These are phyloP conservation scores for Polydrusus pterygomalis DNA, from an alignment of 2,888 invertebrate species.

Conservation along the genomic window DNA sequence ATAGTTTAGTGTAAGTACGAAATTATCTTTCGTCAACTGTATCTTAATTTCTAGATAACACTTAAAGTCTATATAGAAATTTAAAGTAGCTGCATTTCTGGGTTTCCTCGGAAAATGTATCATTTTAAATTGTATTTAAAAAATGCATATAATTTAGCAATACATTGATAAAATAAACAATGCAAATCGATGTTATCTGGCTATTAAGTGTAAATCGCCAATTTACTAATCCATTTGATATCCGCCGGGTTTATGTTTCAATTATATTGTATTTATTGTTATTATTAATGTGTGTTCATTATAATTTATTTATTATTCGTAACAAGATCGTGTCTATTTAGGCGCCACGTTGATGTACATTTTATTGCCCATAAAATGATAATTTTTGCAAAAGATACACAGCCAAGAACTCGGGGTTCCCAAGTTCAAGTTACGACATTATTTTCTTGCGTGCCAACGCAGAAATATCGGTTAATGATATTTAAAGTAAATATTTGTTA, in stretches of 20 bases:
- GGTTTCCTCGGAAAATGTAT: too few relatives aligned
- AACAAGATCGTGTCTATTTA: slow-evolving; percentile 37
- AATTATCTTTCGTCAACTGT: too few relatives aligned
- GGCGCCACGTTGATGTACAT: slow-evolving; percentile 46
- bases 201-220: slow-evolving; percentile 1
- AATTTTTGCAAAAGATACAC: slow-evolving; percentile 32
- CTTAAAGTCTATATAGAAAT: too few relatives aligned
- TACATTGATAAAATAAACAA: neutral
- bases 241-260: slow-evolving; percentile 21
- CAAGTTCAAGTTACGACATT: slow-evolving; percentile 29
- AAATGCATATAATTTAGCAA: neutral
- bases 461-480: slow-evolving; percentile 12
- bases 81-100: too few relatives aligned
- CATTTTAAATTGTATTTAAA: neutral
- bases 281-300: slow-evolving; percentile 37
- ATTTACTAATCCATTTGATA: slow-evolving; percentile 6
- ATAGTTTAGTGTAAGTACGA: too few relatives aligned
- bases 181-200: slow-evolving; percentile 5
- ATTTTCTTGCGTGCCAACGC: slow-evolving; percentile 19
- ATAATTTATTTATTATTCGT: slow-evolving; percentile 44
- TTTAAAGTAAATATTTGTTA: slow-evolving; percentile 22
- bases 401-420: slow-evolving; percentile 12
- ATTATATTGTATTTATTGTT: slow-evolving; percentile 33
- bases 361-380: slow-evolving; percentile 46
- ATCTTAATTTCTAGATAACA: too few relatives aligned